phyloP scores from a whole-genome alignment of 2,888 invertebrate species.

The Onthophagus sagittarius region DNA sequence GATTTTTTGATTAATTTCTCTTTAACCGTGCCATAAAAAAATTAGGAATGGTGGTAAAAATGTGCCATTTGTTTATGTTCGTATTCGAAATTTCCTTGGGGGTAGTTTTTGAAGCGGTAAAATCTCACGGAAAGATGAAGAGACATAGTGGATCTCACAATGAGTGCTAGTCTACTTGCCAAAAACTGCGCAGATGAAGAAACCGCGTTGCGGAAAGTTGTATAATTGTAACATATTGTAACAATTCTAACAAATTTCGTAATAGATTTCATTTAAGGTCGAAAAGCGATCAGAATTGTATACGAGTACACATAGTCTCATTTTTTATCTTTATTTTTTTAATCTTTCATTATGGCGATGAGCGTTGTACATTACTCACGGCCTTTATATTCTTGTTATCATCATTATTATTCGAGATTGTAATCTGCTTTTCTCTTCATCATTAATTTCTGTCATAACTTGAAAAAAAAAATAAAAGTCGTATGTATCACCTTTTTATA shows the following conservation, averaged over 20 bases:
- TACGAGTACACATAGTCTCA: slow-evolving; percentile 26
- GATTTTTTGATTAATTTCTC: not conserved
- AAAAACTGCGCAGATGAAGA: slow-evolving; percentile 27
- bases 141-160: slow-evolving; percentile 30
- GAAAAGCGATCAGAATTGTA: slow-evolving; percentile 23
- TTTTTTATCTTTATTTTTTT: not conserved
- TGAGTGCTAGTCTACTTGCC: slow-evolving; percentile 36
- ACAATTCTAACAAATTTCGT: too few relatives aligned
- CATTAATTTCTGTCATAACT: slow-evolving; percentile 3
- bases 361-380: not conserved
- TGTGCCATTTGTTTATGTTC: not conserved
- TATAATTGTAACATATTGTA: slow-evolving; percentile 2
- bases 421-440: not conserved
- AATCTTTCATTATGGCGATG: not conserved
- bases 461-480: not conserved
- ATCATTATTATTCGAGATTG: slow-evolving; percentile 24
- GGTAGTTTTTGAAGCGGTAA: not conserved
- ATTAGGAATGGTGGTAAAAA: not conserved
- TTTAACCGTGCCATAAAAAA: not conserved
- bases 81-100: not conserved
- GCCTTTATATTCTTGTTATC: not conserved
- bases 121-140: not conserved
- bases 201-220: not conserved
- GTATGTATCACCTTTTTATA: slow-evolving; percentile 15
- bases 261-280: not conserved